phyloP scores from a whole-genome alignment of 2,797 vertebrate species.

The Platyrinchus mystaceus region DNA sequence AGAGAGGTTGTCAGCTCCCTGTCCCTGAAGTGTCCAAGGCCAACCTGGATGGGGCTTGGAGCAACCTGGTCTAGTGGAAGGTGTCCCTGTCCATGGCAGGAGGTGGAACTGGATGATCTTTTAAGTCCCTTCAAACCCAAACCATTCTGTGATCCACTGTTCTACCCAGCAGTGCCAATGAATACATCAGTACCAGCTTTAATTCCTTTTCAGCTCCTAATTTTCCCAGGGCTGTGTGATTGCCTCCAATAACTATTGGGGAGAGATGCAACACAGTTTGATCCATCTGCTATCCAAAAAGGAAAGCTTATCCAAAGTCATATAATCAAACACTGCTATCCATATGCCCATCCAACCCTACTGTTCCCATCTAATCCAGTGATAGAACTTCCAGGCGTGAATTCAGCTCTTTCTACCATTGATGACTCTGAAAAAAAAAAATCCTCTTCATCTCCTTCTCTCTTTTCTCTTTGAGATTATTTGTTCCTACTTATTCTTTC shows the following conservation, averaged over 20 bases:
- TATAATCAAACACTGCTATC: not conserved
- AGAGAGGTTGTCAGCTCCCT: not conserved
- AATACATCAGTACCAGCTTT: not conserved
- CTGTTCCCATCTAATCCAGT: not conserved
- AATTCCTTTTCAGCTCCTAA: not conserved
- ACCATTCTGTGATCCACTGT: not conserved
- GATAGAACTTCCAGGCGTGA: not conserved
- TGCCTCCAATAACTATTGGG: not conserved
- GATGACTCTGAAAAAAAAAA: rapidly evolving
- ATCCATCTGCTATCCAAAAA: not conserved
- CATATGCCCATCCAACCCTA: not conserved
- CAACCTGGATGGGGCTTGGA: not conserved
- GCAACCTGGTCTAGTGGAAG: not conserved
- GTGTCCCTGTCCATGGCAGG: not conserved
- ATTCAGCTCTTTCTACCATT: not conserved
- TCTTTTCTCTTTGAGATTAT: not conserved
- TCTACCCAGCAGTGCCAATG: not conserved
- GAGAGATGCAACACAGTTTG: not conserved
- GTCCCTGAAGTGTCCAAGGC: not conserved
- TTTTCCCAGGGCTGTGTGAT: not conserved
- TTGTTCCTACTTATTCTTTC: not conserved
- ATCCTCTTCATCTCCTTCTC: not conserved
- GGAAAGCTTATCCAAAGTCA: not conserved
- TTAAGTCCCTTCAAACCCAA: not conserved
- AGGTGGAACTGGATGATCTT: not conserved